A percentile compares a stretch with the other conserved stretches of the same genome.
Evolutionary conservation across 2,888 invertebrate species (phyloP).

Genomic region (Asteroscopus sphinx): DNA sequence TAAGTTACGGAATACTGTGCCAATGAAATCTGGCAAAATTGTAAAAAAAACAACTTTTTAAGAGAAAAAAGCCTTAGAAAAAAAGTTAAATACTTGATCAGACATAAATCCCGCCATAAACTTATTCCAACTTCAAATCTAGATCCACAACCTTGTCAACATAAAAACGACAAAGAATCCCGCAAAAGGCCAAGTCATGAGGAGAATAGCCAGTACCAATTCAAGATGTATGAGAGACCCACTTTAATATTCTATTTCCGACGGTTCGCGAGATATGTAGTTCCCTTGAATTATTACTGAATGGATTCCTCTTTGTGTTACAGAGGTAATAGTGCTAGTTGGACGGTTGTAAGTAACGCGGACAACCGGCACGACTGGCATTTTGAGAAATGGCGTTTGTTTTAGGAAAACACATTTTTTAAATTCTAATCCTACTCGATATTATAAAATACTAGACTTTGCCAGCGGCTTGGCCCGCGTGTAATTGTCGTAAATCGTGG

Average conservation of each 20-base stretch:
- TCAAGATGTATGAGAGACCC: conserved; percentile 81
- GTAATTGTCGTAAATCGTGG: too few species aligned
- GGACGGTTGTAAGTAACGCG: too few species aligned
- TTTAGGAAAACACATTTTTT: too few species aligned
- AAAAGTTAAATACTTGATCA: neutral
- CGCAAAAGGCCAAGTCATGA: conserved; percentile 58
- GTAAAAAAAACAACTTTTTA: too few species aligned
- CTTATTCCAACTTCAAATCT: neutral
- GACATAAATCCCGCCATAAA: conserved; percentile 7
- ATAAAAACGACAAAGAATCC: conserved; percentile 49
- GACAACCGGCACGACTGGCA: too few species aligned
- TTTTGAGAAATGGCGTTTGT: too few species aligned
- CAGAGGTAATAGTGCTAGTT: conserved; percentile 47
- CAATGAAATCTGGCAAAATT: too few species aligned
- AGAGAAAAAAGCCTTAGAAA: too few species aligned
- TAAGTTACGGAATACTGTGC: too few species aligned
- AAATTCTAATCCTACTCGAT: too few species aligned
- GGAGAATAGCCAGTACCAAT: conserved; percentile 66
- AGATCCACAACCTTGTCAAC: conserved; percentile 35
- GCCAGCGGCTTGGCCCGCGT: too few species aligned
- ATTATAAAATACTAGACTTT: too few species aligned
- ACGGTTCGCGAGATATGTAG: conserved; percentile 72
- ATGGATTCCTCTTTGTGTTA: conserved; percentile 63
- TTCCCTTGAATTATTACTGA: conserved; percentile 75
- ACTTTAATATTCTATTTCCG: conserved; percentile 84